phyloP scores from a whole-genome alignment of 2,113 vertebrate genomes.

The Corythaixoides concolor region DNA sequence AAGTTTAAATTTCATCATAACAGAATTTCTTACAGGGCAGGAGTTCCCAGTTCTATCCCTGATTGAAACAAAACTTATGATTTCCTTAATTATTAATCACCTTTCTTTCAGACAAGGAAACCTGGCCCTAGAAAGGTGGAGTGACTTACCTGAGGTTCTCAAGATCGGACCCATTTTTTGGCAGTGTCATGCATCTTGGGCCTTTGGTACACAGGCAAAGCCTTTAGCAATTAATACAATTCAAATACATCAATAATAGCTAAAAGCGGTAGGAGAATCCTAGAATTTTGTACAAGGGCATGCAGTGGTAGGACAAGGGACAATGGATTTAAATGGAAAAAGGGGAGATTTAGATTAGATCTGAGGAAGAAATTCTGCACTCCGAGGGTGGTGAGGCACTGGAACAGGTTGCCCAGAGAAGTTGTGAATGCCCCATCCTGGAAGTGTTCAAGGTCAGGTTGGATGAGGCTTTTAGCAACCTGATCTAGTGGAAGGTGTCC shows the following conservation, averaged over 20 bases:
- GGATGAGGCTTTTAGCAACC: no score
- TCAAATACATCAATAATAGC: background rate
- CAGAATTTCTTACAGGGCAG: background rate
- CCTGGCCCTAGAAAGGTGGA: background rate
- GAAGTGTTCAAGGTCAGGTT: no score
- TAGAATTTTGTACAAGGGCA: background rate
- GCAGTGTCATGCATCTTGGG: background rate
- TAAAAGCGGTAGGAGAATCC: background rate
- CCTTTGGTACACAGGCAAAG: background rate
- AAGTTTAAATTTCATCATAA: background rate
- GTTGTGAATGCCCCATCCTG: no score
- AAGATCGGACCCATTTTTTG: background rate
- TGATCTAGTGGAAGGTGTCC: no score
- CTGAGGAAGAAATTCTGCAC: no score
- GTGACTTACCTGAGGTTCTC: background rate
- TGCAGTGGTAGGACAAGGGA: no score
- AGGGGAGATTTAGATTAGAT: no score
- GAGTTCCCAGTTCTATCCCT: background rate
- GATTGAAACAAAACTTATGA: background rate
- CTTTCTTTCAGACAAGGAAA: background rate
- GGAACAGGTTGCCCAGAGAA: no score
- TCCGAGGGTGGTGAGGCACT: no score
- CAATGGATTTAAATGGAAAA: no score
- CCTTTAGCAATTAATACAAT: background rate
- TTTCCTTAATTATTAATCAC: background rate